Evolutionary conservation across 2,888 invertebrate species (phyloP).

Genomic region (Nycteola revayana): DNA sequence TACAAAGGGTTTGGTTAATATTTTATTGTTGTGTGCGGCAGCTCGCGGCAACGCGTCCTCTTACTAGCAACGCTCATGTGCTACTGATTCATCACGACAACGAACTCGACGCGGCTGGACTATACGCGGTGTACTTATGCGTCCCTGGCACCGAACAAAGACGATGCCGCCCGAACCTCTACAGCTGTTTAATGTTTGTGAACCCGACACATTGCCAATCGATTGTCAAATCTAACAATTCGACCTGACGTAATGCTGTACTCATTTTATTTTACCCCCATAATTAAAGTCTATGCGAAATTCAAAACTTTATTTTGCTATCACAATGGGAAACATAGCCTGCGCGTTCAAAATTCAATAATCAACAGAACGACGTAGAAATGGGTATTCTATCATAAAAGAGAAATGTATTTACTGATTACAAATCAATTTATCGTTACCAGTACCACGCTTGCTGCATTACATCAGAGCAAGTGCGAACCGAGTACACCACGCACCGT

Average conservation of each 20-base stretch:
- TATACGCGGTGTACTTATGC: slow-evolving; percentile 37
- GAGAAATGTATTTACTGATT: slow-evolving; percentile 8
- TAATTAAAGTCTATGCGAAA: no score
- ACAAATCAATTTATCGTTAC: slow-evolving; percentile 19
- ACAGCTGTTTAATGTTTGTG: slow-evolving; percentile 79
- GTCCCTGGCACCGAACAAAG: slow-evolving; percentile 56
- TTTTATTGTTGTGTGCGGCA: slow-evolving; percentile 36
- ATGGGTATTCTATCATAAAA: slow-evolving; percentile 1
- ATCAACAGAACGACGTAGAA: slow-evolving; percentile 3
- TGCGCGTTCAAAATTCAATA: no score
- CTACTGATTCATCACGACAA: slow-evolving; percentile 56
- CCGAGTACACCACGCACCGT: slow-evolving; percentile 43
- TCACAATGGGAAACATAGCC: no score
- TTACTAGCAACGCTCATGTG: slow-evolving; percentile 32
- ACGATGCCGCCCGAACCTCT: slow-evolving; percentile 51
- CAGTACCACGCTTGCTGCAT: slow-evolving; percentile 19
- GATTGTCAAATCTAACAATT: slow-evolving; percentile 47
- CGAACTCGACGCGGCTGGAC: slow-evolving; percentile 47
- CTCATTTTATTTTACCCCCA: no score
- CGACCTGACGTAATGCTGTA: slow-evolving; percentile 48
- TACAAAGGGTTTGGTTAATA: slow-evolving; percentile 42
- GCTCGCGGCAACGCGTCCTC: slow-evolving; percentile 29
- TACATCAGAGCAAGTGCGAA: slow-evolving; percentile 44
- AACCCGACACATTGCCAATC: slow-evolving; percentile 59
- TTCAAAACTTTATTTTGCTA: no score